phyloP scores from a whole-genome alignment of 2,888 invertebrate genomes.

The Hoplodrina ambigua region DNA sequence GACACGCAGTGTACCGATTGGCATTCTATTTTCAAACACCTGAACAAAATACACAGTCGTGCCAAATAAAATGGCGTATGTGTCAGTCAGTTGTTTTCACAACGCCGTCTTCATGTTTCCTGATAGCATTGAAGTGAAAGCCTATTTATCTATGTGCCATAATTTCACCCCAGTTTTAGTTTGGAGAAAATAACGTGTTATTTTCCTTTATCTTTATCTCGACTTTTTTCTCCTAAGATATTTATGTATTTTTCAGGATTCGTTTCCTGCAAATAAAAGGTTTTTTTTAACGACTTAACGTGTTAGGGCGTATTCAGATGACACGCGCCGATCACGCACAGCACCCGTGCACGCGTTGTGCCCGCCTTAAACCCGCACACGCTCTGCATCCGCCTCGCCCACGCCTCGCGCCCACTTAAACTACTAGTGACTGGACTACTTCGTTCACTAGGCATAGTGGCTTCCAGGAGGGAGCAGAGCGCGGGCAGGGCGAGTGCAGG shows the following conservation, averaged over 20 bases:
- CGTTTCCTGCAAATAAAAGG: not conserved
- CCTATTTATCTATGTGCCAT: slow-evolving; percentile 19
- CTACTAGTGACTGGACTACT: no score
- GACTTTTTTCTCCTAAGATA: not conserved
- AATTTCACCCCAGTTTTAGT: slow-evolving; percentile 13
- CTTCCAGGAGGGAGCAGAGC: no score
- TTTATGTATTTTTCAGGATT: not conserved
- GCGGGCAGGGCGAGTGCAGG: no score
- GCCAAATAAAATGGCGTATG: slow-evolving; percentile 34
- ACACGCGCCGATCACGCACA: no score
- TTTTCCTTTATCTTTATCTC: slow-evolving; percentile 5
- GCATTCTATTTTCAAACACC: slow-evolving; percentile 4
- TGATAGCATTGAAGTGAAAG: slow-evolving; percentile 8
- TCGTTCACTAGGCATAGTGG: no score
- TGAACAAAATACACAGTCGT: slow-evolving; percentile 1
- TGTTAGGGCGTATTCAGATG: no score
- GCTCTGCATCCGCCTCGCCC: no score
- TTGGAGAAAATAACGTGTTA: slow-evolving; percentile 4
- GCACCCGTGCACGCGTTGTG: no score
- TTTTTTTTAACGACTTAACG: not conserved
- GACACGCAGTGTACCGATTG: not conserved
- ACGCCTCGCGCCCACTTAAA: no score
- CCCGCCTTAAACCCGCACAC: no score
- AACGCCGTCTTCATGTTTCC: not conserved
- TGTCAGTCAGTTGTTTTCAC: slow-evolving; percentile 19